A percentile compares a stretch with the other conserved stretches of the same genome.
phyloP scores from a whole-genome alignment of 2,888 invertebrate genomes.

The Thymelicus sylvestris region DNA sequence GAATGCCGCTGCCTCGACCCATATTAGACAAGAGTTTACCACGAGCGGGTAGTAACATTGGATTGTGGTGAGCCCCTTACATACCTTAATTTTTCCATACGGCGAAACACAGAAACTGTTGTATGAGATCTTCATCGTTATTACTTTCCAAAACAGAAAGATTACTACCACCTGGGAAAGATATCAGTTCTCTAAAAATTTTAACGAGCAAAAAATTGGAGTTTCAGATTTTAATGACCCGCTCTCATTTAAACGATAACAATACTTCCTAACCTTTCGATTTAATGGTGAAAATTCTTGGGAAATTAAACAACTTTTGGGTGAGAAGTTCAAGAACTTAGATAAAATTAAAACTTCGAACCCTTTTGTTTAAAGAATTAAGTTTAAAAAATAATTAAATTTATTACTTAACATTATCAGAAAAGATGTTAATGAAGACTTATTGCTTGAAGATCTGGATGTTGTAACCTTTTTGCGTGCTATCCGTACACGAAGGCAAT shows the following conservation, averaged over 20 bases:
- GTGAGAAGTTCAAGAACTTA: conserved; percentile 18
- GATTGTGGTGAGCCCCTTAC: too few species aligned
- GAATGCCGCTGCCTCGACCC: too few species aligned
- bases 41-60: too few species aligned
- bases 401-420: conserved; percentile 22
- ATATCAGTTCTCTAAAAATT: conserved; percentile 20
- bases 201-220: conserved; percentile 26
- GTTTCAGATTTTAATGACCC: conserved; percentile 13
- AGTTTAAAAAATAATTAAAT: not conserved
- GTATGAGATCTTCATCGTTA: not conserved
- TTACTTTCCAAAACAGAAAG: not conserved
- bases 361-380: conserved; percentile 21
- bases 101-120: too few species aligned
- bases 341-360: conserved; percentile 17
- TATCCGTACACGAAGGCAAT: not conserved
- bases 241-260: conserved; percentile 9
- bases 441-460: not conserved
- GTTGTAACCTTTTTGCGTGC: conserved; percentile 1
- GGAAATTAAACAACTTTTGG: conserved; percentile 24
- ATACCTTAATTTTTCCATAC: too few species aligned
- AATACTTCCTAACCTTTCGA: conserved; percentile 12
- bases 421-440: conserved; percentile 27
- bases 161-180: not conserved
- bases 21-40: too few species aligned
- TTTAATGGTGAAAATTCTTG: conserved; percentile 14